Percentiles rank a stretch among this genome's conserved stretches.
Evolutionary conservation across 2,888 invertebrate species (phyloP).

Genomic region (Drosophila lutescens): DNA sequence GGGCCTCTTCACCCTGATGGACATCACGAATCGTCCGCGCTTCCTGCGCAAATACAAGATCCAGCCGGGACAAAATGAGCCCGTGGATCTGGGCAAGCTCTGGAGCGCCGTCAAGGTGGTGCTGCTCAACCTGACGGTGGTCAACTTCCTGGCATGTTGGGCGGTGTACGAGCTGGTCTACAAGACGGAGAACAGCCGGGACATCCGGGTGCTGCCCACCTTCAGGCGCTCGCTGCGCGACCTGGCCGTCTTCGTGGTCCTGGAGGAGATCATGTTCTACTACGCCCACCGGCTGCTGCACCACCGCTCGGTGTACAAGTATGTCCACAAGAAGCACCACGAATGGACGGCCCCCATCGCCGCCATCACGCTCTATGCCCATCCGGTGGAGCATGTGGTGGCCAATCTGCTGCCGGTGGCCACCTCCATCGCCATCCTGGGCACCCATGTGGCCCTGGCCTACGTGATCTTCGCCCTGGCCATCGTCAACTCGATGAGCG

Average conservation of each 20-base stretch:
- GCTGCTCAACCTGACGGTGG: conserved; percentile 89
- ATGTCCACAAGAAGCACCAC: conserved; percentile 93
- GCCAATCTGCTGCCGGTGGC: conserved; percentile 91
- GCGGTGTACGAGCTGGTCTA: conserved; percentile 39
- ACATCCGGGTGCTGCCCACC: conserved; percentile 88
- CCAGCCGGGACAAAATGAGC: conserved; percentile 91
- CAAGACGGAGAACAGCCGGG: conserved; percentile 77
- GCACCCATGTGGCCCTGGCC: conserved; percentile 89
- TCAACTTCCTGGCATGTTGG: conserved; percentile 87
- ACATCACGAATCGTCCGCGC: conserved; percentile 89
- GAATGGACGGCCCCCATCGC: conserved; percentile 94
- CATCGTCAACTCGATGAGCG: conserved; percentile 89
- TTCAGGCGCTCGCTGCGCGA: conserved; percentile 89
- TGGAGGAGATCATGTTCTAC: conserved; percentile 92
- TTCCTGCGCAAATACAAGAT: conserved; percentile 90
- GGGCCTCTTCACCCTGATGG: conserved; percentile 89
- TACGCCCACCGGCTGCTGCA: conserved; percentile 93
- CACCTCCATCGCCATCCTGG: conserved; percentile 88
- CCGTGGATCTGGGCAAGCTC: conserved; percentile 87
- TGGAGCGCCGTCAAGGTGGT: conserved; percentile 88
- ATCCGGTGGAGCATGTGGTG: conserved; percentile 90
- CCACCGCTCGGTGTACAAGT: conserved; percentile 89
- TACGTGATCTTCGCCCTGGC: conserved; percentile 91
- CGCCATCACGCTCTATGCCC: conserved; percentile 90
- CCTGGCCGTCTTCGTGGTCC: conserved; percentile 88